Conservation (phyloP, 2,888 invertebrate genomes). For the Drosophila phalerata region DNA sequence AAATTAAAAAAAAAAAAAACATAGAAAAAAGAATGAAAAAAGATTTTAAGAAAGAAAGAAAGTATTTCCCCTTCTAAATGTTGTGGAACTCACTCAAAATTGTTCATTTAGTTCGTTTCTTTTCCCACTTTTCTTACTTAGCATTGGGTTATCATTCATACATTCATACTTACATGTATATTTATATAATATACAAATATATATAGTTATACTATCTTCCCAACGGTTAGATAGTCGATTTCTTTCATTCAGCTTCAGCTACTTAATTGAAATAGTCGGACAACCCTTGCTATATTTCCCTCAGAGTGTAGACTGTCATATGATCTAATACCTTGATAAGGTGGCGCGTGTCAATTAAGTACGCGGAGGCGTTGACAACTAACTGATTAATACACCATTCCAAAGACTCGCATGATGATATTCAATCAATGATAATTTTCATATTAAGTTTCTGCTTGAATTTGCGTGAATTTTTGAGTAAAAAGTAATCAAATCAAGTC, state of each 20-base stretch:
- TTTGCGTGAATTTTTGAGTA: neutral
- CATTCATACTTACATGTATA: neutral
- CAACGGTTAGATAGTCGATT: neutral
- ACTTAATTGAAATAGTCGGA: conserved; percentile 51
- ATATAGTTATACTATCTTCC: conserved; percentile 4
- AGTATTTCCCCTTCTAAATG: conserved; percentile 1
- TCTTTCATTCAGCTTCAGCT: conserved; percentile 28
- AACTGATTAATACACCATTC: conserved; percentile 19
- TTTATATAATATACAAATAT: neutral
- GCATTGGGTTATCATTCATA: conserved; percentile 41
- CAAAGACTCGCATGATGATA: conserved; percentile 5
- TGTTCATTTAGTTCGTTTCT: conserved; percentile 9
- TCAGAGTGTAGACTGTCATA: conserved; percentile 27
- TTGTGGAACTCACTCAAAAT: conserved; percentile 8
- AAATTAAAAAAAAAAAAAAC: conserved; percentile 28
- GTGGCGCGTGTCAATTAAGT: conserved; percentile 34
- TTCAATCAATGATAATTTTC: neutral
- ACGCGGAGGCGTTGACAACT: neutral
- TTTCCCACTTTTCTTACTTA: conserved; percentile 1
- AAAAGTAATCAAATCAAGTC: conserved; percentile 4
- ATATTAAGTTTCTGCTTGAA: neutral
- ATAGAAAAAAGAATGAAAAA: conserved; percentile 38
- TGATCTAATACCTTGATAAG: conserved; percentile 42
- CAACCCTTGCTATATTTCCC: conserved; percentile 1
- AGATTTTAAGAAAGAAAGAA: conserved; percentile 15